Percentiles rank a stretch among this genome's conserved stretches.
phyloP scores from a whole-genome alignment of 2,113 vertebrate genomes.

The Sorex araneus region DNA sequence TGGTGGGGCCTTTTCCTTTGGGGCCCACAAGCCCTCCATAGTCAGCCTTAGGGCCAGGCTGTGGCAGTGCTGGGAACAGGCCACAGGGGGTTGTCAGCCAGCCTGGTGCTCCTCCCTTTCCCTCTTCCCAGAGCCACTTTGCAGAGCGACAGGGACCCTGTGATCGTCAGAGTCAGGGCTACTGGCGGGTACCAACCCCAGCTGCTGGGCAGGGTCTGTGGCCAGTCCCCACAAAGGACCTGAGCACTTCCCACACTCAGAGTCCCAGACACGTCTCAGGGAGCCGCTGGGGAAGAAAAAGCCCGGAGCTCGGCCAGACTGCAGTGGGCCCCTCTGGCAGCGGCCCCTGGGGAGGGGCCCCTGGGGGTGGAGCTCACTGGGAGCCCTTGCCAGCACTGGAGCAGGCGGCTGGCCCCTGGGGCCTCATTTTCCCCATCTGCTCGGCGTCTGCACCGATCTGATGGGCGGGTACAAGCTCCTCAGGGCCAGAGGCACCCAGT shows the following conservation, averaged over 20 bases:
- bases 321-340: no score
- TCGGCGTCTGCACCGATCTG: neutral
- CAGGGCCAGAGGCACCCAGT: neutral
- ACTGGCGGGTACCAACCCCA: neutral
- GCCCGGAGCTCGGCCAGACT: neutral
- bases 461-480: neutral
- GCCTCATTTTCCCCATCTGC: constrained; percentile 29
- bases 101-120: neutral
- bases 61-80: neutral
- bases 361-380: neutral
- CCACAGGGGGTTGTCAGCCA: neutral
- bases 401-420: neutral
- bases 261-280: neutral
- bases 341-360: neutral
- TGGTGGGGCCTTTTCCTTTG: neutral
- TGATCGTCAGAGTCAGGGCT: neutral
- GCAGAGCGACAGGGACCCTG: neutral
- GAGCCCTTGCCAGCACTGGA: no score
- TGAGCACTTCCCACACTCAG: neutral
- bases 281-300: neutral
- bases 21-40: neutral
- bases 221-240: neutral
- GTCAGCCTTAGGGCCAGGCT: neutral
- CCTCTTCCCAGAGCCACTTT: neutral
- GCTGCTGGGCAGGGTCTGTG: no score